Conservation (phyloP, 2,888 invertebrate genomes). For the Nowickia ferox region DNA sequence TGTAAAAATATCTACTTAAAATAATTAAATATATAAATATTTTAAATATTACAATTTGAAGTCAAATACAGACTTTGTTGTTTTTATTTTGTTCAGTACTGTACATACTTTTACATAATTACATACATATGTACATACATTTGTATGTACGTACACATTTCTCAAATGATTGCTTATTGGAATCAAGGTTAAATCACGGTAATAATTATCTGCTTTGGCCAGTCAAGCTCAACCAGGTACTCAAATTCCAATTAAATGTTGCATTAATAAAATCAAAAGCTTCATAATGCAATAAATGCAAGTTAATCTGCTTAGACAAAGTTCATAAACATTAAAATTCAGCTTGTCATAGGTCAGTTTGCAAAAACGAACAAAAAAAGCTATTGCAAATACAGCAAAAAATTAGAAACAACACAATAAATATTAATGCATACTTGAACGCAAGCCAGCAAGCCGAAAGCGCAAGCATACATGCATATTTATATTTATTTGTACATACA, state of each 20-base stretch:
- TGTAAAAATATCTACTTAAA: too few relatives aligned
- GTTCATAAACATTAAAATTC: constrained; percentile 41
- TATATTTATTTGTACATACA: too few relatives aligned
- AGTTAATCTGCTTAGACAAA: constrained; percentile 17
- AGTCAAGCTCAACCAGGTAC: constrained; percentile 14
- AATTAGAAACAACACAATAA: constrained; percentile 1
- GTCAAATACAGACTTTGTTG: too few relatives aligned
- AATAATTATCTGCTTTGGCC: background rate
- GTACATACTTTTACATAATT: background rate
- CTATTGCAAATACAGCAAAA: background rate
- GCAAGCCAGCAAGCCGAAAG: background rate
- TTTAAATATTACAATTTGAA: too few relatives aligned
- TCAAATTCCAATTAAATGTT: constrained; percentile 26
- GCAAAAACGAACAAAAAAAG: constrained; percentile 4
- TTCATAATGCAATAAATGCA: constrained; percentile 1
- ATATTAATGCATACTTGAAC: background rate
- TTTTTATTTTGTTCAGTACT: background rate
- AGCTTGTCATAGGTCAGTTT: constrained; percentile 55
- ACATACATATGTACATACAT: background rate
- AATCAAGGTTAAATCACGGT: constrained; percentile 37
- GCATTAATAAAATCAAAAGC: constrained; percentile 1
- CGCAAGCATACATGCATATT: too few relatives aligned
- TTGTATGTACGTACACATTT: background rate
- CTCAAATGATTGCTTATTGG: constrained; percentile 7
- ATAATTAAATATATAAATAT: too few relatives aligned